These are phyloP conservation scores for Neocrepidodera transversa DNA, from an alignment of 2,888 invertebrate genomes.

Conservation along the genomic window DNA sequence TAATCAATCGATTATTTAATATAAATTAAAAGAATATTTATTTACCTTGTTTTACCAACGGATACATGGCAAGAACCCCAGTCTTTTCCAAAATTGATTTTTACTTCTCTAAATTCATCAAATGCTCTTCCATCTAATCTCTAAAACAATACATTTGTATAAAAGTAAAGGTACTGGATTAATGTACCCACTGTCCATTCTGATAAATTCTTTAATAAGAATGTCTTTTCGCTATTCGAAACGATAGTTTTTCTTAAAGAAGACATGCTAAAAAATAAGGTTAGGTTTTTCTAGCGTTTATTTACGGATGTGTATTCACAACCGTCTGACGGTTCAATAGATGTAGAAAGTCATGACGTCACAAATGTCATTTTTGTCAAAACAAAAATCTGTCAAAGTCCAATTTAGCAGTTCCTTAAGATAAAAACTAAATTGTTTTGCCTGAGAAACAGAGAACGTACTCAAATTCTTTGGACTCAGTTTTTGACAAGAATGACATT, in stretches of 20 bases:
- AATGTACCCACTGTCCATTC: conserved; percentile 68
- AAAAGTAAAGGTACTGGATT: neutral
- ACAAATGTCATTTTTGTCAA: too few species aligned
- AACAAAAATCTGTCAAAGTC: too few species aligned
- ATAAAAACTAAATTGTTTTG: too few species aligned
- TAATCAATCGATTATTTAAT: conserved; percentile 50
- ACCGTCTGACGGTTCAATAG: too few species aligned
- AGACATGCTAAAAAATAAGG: conserved; percentile 47
- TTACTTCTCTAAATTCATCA: conserved; percentile 74
- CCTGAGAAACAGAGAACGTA: too few species aligned
- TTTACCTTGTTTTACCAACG: conserved; percentile 80
- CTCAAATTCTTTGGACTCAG: too few species aligned
- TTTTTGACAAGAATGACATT: too few species aligned
- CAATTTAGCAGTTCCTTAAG: too few species aligned
- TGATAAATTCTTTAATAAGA: conserved; percentile 69
- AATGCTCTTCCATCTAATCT: conserved; percentile 81
- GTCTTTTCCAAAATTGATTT: conserved; percentile 80
- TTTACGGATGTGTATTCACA: too few species aligned
- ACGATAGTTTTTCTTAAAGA: conserved; percentile 72
- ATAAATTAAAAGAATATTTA: neutral
- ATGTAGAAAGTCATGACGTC: too few species aligned
- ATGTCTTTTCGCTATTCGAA: conserved; percentile 76
- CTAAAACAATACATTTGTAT: conserved; percentile 51
- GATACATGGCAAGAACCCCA: conserved; percentile 83
- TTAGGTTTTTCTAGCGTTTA: neutral